These are phyloP conservation scores for Suricata suricatta DNA, from an alignment of 2,113 vertebrate genomes.

Conservation along the genomic window DNA sequence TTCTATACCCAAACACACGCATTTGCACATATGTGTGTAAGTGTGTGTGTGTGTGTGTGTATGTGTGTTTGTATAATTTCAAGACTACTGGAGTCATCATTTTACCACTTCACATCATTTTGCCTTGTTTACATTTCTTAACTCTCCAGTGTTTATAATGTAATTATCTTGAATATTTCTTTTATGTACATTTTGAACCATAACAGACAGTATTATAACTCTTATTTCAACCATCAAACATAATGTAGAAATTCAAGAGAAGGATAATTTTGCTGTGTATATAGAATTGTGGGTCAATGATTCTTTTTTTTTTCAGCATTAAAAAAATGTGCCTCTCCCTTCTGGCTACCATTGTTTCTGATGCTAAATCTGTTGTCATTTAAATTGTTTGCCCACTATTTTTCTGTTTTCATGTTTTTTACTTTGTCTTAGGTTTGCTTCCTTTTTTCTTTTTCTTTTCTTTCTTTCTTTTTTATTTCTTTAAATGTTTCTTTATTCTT, in stretches of 20 bases:
- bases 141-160: not conserved
- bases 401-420: not conserved
- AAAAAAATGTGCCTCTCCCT: not conserved
- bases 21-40: not conserved
- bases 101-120: not conserved
- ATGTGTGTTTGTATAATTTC: not conserved
- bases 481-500: too few species aligned
- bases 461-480: too few species aligned
- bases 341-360: not conserved
- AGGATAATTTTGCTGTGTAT: not conserved
- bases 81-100: not conserved
- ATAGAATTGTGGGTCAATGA: not conserved
- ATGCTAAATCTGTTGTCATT: not conserved
- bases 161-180: not conserved
- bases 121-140: not conserved
- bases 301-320: not conserved
- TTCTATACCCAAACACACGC: too few species aligned
- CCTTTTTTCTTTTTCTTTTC: too few species aligned
- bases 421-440: not conserved
- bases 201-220: not conserved
- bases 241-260: not conserved
- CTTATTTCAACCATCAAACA: not conserved
- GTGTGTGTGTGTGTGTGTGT: not conserved
- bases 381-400: not conserved
- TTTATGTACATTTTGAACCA: not conserved